Evolutionary conservation across 1,140 invertebrate species (phyloP), one percentile per base, ranked within the genome.

Genomic region (Bombyx mandarina): DNA sequence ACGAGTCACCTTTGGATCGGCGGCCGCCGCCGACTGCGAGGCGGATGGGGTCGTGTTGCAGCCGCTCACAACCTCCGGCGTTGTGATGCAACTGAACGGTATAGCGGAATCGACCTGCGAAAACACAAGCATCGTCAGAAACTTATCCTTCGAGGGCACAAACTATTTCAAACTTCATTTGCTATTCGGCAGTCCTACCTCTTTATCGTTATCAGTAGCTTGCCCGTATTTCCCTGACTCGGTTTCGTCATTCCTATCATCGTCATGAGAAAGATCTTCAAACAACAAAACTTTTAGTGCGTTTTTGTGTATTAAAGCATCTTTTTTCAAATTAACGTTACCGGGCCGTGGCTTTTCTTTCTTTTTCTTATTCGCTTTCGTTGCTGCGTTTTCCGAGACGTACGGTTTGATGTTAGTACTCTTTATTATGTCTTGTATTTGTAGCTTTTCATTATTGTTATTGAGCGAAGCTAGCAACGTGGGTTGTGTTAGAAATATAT

Each of bases 81-180:
- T 85, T 66, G 83, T 85, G 75, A 86, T 85, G 79, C 83, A 86
- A 72, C 77, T 84, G 67, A 87, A 87, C 62, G 84, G 78, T 69
- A 87, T 84, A 54, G 82, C 78, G 44, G 84, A 79, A 69, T 87
- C 84, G 61, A 82, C 77, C 84, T 87, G 84, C 57, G 57, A 47
- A 67, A 64, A 65, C 49, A 67, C 26, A 59, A 49, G 26, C 22
- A 9, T 43, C 8, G 9, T 69, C 54, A 67, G 45, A 52, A 35
- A 55, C 43, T 9, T 45, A 7, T 10, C 53, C n/a, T 9, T 18
- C 47, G 45, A n/a, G 44, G 44, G 43, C 51, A 53, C 7, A 8
- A 26, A 42, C 42, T 47, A 26, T 48, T 51, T 44, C n/a, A 53
- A 54, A 22, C 52, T 35, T 35, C 10, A 54, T 52, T 48, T 3